Conservation (phyloP, 2,113 vertebrate genomes). For the Natator depressus region DNA sequence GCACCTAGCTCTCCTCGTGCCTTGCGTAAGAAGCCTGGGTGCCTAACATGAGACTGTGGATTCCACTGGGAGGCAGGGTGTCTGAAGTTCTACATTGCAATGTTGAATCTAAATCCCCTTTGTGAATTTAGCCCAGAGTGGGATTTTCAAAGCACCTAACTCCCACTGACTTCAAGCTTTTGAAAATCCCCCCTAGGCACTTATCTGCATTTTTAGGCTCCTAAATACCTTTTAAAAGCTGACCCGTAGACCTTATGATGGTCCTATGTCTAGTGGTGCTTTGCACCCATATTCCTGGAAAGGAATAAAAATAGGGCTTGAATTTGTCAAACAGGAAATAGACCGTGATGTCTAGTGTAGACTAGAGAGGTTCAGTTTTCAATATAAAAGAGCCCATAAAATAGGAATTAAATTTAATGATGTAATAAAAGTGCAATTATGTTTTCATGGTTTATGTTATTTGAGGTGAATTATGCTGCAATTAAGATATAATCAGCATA, state of each 20-base stretch:
- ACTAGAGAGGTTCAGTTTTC: background rate
- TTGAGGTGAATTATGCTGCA: background rate
- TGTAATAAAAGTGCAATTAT: background rate
- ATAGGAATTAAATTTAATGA: background rate
- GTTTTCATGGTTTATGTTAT: background rate
- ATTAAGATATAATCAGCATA: background rate
- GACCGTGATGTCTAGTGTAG: background rate
- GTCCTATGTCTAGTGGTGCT: background rate
- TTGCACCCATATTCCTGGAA: background rate
- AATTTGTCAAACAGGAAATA: background rate
- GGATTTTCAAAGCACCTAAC: background rate
- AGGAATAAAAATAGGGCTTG: background rate
- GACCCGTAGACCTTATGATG: background rate
- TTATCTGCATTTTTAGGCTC: background rate
- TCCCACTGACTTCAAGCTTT: background rate
- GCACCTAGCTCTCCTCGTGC: background rate
- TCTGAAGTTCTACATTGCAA: background rate
- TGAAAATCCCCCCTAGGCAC: background rate
- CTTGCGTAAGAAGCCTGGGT: background rate
- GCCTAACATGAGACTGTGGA: background rate
- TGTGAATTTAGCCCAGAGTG: background rate
- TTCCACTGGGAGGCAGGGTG: background rate
- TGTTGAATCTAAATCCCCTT: background rate
- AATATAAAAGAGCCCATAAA: rapidly evolving
- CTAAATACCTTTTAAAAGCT: background rate